A percentile compares a stretch with the other conserved stretches of the same genome.
Conservation (phyloP, 2,888 invertebrate genomes). For the Ichneumon xanthorius region DNA sequence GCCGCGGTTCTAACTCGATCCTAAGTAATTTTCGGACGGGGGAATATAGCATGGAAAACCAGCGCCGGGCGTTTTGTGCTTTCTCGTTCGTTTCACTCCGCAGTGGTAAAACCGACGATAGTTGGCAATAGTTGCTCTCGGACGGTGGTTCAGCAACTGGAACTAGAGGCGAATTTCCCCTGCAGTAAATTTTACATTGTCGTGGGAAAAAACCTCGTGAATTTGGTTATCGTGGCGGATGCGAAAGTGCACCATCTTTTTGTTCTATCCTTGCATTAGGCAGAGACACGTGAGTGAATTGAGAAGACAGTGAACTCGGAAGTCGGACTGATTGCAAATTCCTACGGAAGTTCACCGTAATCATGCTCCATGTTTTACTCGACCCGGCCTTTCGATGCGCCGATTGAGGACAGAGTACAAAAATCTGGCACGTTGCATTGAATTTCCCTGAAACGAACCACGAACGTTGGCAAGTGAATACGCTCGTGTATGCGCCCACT, state of each 20-base stretch:
- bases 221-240: not conserved
- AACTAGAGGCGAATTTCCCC: constrained; percentile 15
- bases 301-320: not conserved
- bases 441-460: not conserved
- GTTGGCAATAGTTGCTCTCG: not conserved
- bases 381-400: too few relatives aligned
- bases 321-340: not conserved
- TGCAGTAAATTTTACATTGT: constrained; percentile 15
- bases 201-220: constrained; percentile 1
- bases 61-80: constrained; percentile 37
- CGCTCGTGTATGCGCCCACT: not conserved
- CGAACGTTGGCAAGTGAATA: not conserved
- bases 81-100: constrained; percentile 44
- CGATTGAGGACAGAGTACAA: not conserved
- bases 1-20: constrained; percentile 58
- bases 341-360: not conserved
- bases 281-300: not conserved
- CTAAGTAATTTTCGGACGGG: constrained; percentile 60
- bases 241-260: not conserved
- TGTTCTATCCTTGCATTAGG: not conserved
- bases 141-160: constrained; percentile 14
- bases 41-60: not conserved
- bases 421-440: not conserved
- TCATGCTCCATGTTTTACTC: too few relatives aligned
- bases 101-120: not conserved